Conservation (phyloP, 2,113 vertebrate species). For the Coptodon bakossiorum region DNA sequence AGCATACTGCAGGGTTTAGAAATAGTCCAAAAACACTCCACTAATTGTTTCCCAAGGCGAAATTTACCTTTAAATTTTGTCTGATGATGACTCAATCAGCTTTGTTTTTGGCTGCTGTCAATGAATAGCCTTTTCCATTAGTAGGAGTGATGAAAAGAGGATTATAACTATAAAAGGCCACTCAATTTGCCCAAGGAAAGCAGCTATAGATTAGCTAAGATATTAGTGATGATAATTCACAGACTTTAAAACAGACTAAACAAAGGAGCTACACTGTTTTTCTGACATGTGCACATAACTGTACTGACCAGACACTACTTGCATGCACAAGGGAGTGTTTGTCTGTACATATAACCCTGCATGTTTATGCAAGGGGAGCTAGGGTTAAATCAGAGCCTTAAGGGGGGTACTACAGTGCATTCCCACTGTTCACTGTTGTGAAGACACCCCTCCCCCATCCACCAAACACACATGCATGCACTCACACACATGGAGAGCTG, state of each 20-base stretch:
- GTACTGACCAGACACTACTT: neutral
- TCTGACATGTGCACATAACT: neutral
- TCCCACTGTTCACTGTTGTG: slow-evolving; percentile 45
- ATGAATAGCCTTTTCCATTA: neutral
- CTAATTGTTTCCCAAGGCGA: rapidly evolving
- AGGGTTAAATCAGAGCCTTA: slow-evolving; percentile 14
- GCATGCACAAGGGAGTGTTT: neutral
- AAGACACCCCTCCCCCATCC: slow-evolving; percentile 45
- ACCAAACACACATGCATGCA: neutral
- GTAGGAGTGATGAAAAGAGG: neutral
- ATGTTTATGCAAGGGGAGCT: slow-evolving; percentile 1
- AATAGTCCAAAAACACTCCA: neutral
- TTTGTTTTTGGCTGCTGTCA: neutral
- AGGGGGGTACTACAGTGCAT: slow-evolving; percentile 19
- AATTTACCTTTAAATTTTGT: neutral
- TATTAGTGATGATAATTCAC: neutral
- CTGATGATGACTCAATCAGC: neutral
- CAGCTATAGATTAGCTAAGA: neutral
- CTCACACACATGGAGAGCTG: slow-evolving; percentile 8
- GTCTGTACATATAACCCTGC: neutral
- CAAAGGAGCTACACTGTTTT: neutral
- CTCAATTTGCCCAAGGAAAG: neutral
- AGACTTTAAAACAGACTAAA: slow-evolving; percentile 9
- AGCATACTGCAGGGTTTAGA: neutral
- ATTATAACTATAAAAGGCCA: neutral